Conservation (phyloP, 2,797 vertebrate genomes). For the Taeniopygia guttata region DNA sequence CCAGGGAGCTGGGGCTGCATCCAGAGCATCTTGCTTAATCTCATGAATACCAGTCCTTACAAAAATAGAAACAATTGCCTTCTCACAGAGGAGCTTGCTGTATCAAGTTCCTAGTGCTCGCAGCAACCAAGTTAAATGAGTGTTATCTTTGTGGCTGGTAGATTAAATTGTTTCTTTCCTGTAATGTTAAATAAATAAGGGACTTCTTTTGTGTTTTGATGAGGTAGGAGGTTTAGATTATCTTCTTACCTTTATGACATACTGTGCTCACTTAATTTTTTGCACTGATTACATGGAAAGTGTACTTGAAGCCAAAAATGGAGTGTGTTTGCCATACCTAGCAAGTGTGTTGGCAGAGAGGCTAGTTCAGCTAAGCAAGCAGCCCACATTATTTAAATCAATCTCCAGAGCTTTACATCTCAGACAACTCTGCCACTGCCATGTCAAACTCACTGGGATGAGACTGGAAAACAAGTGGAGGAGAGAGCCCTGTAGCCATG, state of each 20-base stretch:
- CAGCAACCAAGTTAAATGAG: background rate
- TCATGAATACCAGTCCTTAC: background rate
- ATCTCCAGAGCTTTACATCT: background rate
- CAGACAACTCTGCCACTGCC: background rate
- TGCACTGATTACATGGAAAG: background rate
- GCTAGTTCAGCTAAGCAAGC: background rate
- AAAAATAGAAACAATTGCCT: slow-evolving; percentile 57
- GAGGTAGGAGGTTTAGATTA: background rate
- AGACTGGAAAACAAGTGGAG: background rate
- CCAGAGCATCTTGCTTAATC: slow-evolving; percentile 31
- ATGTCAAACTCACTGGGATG: background rate
- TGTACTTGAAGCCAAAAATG: background rate
- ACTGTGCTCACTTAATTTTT: background rate
- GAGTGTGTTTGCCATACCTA: background rate
- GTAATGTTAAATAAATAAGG: background rate
- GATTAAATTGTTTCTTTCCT: background rate
- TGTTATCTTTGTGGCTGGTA: background rate
- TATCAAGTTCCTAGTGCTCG: slow-evolving; percentile 6
- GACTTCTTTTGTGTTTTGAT: background rate
- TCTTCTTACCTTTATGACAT: background rate
- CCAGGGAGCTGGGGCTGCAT: background rate
- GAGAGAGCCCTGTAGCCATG: background rate
- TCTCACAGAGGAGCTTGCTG: background rate
- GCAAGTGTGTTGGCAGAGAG: background rate
- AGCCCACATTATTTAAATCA: background rate